Conservation (phyloP, 2,797 vertebrate species). For the Sebastes elongatus region DNA sequence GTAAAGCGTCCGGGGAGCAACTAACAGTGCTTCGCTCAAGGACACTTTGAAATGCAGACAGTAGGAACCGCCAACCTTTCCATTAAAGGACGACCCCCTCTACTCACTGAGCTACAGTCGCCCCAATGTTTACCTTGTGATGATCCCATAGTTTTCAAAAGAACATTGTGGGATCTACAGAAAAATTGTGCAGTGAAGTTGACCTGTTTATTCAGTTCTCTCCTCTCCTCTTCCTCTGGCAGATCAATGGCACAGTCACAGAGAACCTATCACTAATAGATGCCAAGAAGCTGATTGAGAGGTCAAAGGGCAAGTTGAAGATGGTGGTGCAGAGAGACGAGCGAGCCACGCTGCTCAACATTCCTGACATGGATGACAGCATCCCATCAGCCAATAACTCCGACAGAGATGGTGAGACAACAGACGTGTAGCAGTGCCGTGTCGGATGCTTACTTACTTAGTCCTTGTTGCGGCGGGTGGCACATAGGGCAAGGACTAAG, state of each 20-base stretch:
- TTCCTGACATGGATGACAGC: constrained; percentile 98
- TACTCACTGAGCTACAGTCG: too few relatives aligned
- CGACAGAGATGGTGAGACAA: constrained; percentile 92
- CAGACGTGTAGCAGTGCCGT: not conserved
- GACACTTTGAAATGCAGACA: too few relatives aligned
- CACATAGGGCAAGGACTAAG: accelerated
- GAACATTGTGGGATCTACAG: not conserved
- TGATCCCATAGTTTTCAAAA: not conserved
- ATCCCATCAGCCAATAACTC: constrained; percentile 96
- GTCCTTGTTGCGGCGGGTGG: too few relatives aligned
- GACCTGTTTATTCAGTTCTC: constrained; percentile 2
- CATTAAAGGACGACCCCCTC: too few relatives aligned
- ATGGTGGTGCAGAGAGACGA: constrained; percentile 99
- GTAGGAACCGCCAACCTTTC: too few relatives aligned
- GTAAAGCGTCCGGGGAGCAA: too few relatives aligned
- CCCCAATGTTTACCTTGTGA: not conserved
- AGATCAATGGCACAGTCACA: constrained; percentile 99
- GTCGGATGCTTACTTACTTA: not conserved
- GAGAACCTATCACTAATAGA: constrained; percentile 98
- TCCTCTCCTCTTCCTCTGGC: constrained; percentile 17
- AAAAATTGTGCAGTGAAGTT: not conserved
- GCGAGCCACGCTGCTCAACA: constrained; percentile 92
- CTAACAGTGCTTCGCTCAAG: too few relatives aligned
- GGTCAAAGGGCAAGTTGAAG: constrained; percentile 98
- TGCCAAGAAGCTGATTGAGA: constrained; percentile 97